phyloP scores from a whole-genome alignment of 2,888 invertebrate genomes.

The Agonum fuliginosum region DNA sequence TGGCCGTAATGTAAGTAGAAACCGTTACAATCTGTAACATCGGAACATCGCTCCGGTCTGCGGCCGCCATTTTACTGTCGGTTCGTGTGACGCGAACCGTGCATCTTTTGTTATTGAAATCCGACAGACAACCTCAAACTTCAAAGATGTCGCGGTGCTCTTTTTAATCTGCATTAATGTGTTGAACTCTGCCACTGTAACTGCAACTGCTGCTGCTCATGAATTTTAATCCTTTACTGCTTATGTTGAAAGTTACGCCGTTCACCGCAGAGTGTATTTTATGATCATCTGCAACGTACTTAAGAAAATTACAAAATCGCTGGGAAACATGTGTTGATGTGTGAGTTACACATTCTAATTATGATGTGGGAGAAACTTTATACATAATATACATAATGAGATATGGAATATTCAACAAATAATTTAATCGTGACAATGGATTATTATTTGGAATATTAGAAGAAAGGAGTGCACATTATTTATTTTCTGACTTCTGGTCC shows the following conservation, averaged over 20 bases:
- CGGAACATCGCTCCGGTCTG: no score
- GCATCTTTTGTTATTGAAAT: slow-evolving; percentile 53
- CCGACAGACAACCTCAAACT: slow-evolving; percentile 50
- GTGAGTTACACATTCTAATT: no score
- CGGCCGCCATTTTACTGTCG: slow-evolving; percentile 8
- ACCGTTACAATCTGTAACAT: slow-evolving; percentile 32
- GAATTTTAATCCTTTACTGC: slow-evolving; percentile 38
- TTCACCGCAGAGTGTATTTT: not conserved
- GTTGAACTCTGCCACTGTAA: slow-evolving; percentile 8
- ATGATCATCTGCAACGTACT: slow-evolving; percentile 12
- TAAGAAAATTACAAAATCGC: slow-evolving; percentile 43
- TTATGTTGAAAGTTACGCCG: slow-evolving; percentile 1
- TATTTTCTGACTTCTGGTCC: no score
- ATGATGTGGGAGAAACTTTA: no score
- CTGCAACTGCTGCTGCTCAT: slow-evolving; percentile 14
- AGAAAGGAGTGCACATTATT: no score
- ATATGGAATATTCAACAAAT: no score
- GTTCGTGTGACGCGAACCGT: slow-evolving; percentile 36
- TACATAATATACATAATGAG: no score
- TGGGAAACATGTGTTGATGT: no score
- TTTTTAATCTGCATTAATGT: slow-evolving; percentile 46
- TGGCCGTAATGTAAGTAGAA: slow-evolving; percentile 8
- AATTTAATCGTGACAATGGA: no score
- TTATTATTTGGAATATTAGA: no score
- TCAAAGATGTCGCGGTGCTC: slow-evolving; percentile 39